Base-by-base conservation (phyloP, 2,797 vertebrate genomes). In the Arrhamphus sclerolepis region DNA sequence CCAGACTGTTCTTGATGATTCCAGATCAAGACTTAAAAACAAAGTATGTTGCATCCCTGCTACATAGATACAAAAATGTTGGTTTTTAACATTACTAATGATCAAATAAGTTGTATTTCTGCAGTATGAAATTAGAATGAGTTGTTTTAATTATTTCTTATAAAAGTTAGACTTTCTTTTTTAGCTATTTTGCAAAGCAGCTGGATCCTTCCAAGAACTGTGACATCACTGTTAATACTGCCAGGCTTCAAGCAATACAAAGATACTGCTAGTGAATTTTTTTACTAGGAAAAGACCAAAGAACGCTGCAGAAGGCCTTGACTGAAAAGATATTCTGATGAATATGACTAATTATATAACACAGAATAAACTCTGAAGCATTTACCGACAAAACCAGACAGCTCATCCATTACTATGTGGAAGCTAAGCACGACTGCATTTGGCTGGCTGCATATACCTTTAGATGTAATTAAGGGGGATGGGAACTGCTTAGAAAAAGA, bases 391-490 rank as follows among this genome's bases (percentile, higher is more conserved):
- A 55, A 22, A 34, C 6, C 31, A 66, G 62, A 46, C 53, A 74
- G 56, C 66, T 74, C 62, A 54, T 73, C 51, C 50, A 65, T 81
- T 51, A 71, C 19, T 8, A 18, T 26, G 20, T 18, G 51, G 52
- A 54, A 63, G 56, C 49, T 51, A 47, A 78, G 73, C 65, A 56
- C 11, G 1, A 66, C 54, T 59, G 7, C 59, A 73, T 83, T 77
- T 52, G 24, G 48, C 26, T 68, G 41, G n/a, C 60, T 71, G 49
- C 58, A 38, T 61, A 20, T 61, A 73, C 52, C 46, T 68, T 74
- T 57, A 61, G 38, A 68, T 43, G 62, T 52, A 74, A 65, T 79
- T 78, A 77, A 62, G 41, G 29, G 34, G 65, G 54, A 56, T 72
- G 26, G 46, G 21, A 62, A 51, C 46, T 58, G 47, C 40, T 43